Evolutionary conservation across 2,797 vertebrate genomes (phyloP).

Genomic region (Paramormyrops hopkinsi): DNA sequence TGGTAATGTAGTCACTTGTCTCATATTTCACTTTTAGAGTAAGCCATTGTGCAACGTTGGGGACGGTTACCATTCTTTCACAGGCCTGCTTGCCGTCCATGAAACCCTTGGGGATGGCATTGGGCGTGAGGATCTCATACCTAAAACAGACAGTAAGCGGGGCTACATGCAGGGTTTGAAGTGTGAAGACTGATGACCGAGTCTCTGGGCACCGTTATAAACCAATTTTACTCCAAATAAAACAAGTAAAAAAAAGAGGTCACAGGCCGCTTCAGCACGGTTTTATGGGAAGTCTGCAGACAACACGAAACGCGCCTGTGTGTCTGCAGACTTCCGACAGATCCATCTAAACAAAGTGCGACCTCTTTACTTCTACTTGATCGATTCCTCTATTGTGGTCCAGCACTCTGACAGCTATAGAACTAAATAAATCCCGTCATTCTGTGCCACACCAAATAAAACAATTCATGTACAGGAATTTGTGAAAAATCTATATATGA

Average conservation of each 20-base stretch:
- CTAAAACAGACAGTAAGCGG: slow-evolving; percentile 49
- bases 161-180: background rate
- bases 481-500: background rate
- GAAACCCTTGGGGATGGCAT: slow-evolving; percentile 93
- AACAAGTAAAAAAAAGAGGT: background rate
- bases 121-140: slow-evolving; percentile 95
- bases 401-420: background rate
- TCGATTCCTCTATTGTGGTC: background rate
- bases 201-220: background rate
- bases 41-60: background rate
- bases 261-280: background rate
- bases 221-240: background rate
- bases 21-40: background rate
- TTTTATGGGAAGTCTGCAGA: background rate
- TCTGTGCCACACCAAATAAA: background rate
- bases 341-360: background rate
- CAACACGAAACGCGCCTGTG: background rate
- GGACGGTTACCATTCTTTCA: slow-evolving; percentile 82
- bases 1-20: background rate
- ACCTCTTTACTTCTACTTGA: background rate
- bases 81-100: slow-evolving; percentile 98
- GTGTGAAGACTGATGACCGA: background rate
- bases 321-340: background rate
- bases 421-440: background rate
- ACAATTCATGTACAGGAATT: background rate